Evolutionary conservation across 35 echinoderm and acorn worm species (phyloP).

Genomic region (Acanthaster planci): DNA sequence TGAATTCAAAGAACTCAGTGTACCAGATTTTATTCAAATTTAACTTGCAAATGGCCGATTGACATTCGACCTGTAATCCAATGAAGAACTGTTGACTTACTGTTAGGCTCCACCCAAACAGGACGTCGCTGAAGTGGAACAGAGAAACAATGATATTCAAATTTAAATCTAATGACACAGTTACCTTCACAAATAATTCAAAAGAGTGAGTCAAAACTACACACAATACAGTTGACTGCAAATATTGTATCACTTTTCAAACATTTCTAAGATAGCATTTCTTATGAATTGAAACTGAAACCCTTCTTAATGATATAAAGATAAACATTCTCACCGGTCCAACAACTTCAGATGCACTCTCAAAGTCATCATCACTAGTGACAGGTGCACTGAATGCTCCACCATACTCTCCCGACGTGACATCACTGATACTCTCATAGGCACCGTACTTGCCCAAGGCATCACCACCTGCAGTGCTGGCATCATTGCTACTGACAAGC

Average conservation of each 20-base stretch:
- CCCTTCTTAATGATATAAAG: too few species aligned
- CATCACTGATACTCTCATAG: conserved; percentile 67
- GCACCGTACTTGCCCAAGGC: conserved; percentile 58
- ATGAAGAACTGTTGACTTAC: not conserved
- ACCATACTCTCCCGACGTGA: conserved; percentile 25
- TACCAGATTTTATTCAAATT: too few species aligned
- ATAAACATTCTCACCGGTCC: conserved; percentile 58
- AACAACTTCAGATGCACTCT: conserved; percentile 78
- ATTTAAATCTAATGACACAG: not conserved
- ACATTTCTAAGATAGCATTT: too few species aligned
- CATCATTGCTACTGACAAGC: conserved; percentile 16
- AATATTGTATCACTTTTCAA: too few species aligned
- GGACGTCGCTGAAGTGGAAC: conserved; percentile 9
- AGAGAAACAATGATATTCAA: not conserved
- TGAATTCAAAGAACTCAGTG: too few species aligned
- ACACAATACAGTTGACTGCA: too few species aligned
- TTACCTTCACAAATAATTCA: too few species aligned
- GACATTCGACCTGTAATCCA: too few species aligned
- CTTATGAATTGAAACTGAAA: too few species aligned
- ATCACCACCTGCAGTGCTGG: not conserved
- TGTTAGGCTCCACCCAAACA: conserved; percentile 21
- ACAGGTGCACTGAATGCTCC: not conserved
- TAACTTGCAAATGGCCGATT: too few species aligned
- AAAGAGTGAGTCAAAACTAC: too few species aligned
- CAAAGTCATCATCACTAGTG: conserved; percentile 56